Percentiles rank a stretch among this genome's conserved stretches.
phyloP scores from a whole-genome alignment of 1,140 invertebrate genomes.

The Polypedilum pembai region DNA sequence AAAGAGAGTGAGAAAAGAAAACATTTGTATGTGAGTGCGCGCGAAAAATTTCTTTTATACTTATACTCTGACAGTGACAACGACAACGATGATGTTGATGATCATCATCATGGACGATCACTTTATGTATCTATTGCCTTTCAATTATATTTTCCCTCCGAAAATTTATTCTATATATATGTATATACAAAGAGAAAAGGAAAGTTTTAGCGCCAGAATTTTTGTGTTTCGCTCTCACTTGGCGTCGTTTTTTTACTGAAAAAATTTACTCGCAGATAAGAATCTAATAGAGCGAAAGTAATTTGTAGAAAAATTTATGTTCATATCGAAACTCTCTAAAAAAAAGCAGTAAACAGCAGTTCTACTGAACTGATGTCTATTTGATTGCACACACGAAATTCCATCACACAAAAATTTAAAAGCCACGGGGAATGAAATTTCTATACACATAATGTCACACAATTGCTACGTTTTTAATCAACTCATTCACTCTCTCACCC shows the following conservation, averaged over 20 bases:
- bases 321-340: background rate
- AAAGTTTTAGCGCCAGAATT: constrained; percentile 17
- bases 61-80: no score
- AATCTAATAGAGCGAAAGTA: constrained; percentile 17
- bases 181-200: background rate
- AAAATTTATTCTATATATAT: background rate
- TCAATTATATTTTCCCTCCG: constrained; percentile 17
- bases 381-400: constrained; percentile 3
- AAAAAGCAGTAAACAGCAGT: constrained; percentile 10
- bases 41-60: constrained; percentile 2
- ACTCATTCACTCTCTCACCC: background rate
- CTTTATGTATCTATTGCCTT: constrained; percentile 18
- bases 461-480: constrained; percentile 19
- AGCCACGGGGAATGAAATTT: background rate
- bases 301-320: constrained; percentile 14
- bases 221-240: constrained; percentile 1
- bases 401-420: background rate
- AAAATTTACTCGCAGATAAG: constrained; percentile 4
- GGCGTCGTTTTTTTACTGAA: constrained; percentile 1
- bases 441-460: constrained; percentile 8
- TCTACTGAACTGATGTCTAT: background rate
- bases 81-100: no score
- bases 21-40: background rate
- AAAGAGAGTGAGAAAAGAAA: background rate
- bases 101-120: background rate